A percentile compares a stretch with the other conserved stretches of the same genome.
Evolutionary conservation across 2,888 invertebrate genomes (phyloP).

Genomic region (Stenurella melanura): DNA sequence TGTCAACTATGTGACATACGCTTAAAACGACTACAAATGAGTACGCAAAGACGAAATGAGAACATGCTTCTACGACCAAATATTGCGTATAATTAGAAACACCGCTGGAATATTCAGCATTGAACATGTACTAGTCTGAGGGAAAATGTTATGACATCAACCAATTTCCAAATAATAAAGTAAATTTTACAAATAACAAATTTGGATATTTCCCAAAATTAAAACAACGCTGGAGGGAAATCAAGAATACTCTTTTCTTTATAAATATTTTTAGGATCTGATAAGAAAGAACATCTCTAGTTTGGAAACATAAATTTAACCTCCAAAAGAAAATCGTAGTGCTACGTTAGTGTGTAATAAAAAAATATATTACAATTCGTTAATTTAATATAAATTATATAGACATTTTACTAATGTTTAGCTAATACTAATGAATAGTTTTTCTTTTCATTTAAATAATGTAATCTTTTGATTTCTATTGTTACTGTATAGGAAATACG

Average conservation of each 20-base stretch:
- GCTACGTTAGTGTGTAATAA: conserved; percentile 9
- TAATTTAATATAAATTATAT: conserved; percentile 28
- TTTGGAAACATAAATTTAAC: background rate
- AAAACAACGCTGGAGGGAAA: background rate
- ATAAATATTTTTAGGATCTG: conserved; percentile 7
- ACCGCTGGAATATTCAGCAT: too few relatives aligned
- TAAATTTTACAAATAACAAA: too few relatives aligned
- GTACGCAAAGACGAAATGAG: too few relatives aligned
- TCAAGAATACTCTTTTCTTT: conserved; percentile 8
- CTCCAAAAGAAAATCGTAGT: background rate
- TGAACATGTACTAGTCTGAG: too few relatives aligned
- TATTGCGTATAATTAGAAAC: too few relatives aligned
- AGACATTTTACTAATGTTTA: conserved; percentile 29
- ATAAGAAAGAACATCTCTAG: background rate
- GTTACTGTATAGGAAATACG: conserved; percentile 30
- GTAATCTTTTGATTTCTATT: conserved; percentile 38
- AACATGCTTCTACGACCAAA: too few relatives aligned
- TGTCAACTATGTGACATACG: too few relatives aligned
- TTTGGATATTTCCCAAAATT: too few relatives aligned
- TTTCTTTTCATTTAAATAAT: conserved; percentile 14
- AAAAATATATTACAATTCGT: conserved; percentile 25
- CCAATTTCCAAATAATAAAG: too few relatives aligned
- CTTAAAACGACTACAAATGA: too few relatives aligned
- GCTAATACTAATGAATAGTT: conserved; percentile 33
- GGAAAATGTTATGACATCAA: too few relatives aligned